These are phyloP conservation scores for Araneus ventricosus DNA, from an alignment of 1,140 invertebrate species.

Conservation along the genomic window DNA sequence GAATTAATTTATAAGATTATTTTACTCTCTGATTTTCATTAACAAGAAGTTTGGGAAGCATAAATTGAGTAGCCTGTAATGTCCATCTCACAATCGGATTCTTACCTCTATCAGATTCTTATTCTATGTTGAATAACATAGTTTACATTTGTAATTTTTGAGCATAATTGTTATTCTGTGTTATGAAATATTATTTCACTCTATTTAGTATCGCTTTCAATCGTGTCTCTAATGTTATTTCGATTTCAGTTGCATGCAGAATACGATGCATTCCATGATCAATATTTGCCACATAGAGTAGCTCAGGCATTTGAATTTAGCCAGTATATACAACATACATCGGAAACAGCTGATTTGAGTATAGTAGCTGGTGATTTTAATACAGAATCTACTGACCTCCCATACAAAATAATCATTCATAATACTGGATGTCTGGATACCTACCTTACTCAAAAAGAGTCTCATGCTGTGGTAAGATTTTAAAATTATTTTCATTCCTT, in stretches of 20 bases:
- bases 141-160: too few relatives aligned
- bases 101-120: too few relatives aligned
- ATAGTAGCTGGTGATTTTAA: constrained; percentile 97
- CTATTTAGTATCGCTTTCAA: too few relatives aligned
- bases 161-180: too few relatives aligned
- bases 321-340: constrained; percentile 93
- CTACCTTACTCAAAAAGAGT: constrained; percentile 78
- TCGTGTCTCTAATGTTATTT: background rate
- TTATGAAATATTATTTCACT: too few relatives aligned
- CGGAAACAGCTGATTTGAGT: constrained; percentile 87
- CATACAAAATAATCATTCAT: constrained; percentile 84
- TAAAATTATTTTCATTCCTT: background rate
- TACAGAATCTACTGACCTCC: constrained; percentile 91
- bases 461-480: constrained; percentile 41
- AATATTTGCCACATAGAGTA: constrained; percentile 93
- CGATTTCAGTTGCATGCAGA: constrained; percentile 92
- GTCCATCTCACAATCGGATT: too few relatives aligned
- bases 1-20: too few relatives aligned
- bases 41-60: too few relatives aligned
- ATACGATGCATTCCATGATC: constrained; percentile 91
- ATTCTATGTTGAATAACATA: too few relatives aligned
- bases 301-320: constrained; percentile 96
- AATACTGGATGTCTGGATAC: constrained; percentile 82
- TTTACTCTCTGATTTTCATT: too few relatives aligned
- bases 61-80: too few relatives aligned